These are phyloP conservation scores for Alectoris magna DNA, from an alignment of 2,797 vertebrate genomes.

Conservation along the genomic window DNA sequence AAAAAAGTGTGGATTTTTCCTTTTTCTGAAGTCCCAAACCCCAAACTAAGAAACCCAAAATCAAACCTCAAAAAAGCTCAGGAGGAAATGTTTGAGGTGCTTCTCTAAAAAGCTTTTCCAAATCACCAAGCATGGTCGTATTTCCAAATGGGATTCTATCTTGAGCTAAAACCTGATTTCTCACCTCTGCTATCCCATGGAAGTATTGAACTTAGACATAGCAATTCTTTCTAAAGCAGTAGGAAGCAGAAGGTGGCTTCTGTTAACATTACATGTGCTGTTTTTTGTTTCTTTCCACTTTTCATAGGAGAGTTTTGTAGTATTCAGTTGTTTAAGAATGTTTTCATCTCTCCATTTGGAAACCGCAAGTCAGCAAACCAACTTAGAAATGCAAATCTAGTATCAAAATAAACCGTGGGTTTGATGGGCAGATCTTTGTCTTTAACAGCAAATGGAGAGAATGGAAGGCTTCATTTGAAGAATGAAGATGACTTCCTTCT, in stretches of 20 bases:
- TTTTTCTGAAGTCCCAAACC: background rate
- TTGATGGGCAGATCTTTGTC: background rate
- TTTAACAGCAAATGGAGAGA: background rate
- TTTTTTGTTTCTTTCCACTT: background rate
- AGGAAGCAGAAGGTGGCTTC: background rate
- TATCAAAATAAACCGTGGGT: background rate
- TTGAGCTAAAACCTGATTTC: background rate
- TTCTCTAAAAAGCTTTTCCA: background rate
- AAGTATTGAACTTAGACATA: background rate
- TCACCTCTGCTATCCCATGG: background rate
- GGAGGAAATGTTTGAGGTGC: background rate
- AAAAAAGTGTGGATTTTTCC: background rate
- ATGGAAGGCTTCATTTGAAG: background rate
- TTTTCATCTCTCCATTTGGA: background rate
- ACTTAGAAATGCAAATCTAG: background rate
- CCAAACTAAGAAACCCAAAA: background rate
- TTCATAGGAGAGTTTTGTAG: background rate
- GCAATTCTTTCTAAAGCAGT: background rate
- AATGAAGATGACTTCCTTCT: background rate
- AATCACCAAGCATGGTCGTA: background rate
- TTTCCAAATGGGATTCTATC: background rate
- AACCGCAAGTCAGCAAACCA: background rate
- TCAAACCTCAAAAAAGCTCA: background rate
- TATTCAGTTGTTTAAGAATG: background rate
- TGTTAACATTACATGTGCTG: background rate